Percentiles rank a stretch among this genome's conserved stretches.
These are phyloP conservation scores for Leptobrachium leishanense DNA, from an alignment of 2,113 vertebrate genomes.

Conservation along the genomic window DNA sequence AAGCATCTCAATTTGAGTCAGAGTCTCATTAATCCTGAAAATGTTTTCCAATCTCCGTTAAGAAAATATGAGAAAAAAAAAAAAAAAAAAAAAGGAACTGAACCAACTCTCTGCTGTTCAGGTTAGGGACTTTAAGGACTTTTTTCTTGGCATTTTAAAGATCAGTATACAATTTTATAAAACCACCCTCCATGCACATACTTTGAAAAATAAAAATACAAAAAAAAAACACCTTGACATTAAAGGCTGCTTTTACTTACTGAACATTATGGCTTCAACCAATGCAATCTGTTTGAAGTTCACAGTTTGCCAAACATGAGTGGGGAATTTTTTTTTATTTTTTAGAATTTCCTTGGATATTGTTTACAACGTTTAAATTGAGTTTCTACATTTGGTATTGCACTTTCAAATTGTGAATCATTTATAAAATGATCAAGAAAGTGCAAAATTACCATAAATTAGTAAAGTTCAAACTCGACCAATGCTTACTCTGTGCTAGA, in stretches of 20 bases:
- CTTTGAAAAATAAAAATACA: not conserved
- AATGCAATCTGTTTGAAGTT: not conserved
- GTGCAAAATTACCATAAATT: not conserved
- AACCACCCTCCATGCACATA: not conserved
- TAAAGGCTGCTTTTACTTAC: not conserved
- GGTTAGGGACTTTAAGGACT: too few species aligned
- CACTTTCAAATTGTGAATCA: not conserved
- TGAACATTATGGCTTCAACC: not conserved
- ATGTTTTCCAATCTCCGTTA: too few species aligned
- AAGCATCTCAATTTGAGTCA: too few species aligned
- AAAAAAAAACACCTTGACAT: not conserved
- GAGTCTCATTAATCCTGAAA: too few species aligned
- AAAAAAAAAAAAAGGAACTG: too few species aligned
- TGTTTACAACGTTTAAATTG: slow-evolving; percentile 1
- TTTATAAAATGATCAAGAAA: not conserved
- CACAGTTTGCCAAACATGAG: not conserved
- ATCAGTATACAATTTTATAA: not conserved
- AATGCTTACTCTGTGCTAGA: slow-evolving; percentile 8
- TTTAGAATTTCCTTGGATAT: not conserved
- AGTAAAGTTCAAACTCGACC: not conserved
- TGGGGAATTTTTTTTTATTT: not conserved
- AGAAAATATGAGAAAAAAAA: too few species aligned
- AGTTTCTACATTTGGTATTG: not conserved
- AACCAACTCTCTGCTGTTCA: not conserved
- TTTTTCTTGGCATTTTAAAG: too few species aligned